Percentiles rank a stretch among this genome's conserved stretches.
phyloP scores from a whole-genome alignment of 1,140 invertebrate species.

The Psilanteris sp. region DNA sequence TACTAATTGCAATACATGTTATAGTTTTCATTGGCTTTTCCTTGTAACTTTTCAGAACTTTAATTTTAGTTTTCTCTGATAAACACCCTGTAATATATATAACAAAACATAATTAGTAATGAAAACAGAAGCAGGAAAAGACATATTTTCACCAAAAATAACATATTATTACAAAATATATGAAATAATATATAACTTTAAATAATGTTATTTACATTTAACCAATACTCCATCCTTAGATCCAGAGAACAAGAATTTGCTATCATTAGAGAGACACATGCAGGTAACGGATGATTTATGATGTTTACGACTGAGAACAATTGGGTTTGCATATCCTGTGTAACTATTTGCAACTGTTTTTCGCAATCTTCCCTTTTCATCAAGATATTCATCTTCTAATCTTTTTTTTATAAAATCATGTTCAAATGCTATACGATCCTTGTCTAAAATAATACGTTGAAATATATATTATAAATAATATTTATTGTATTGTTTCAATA shows the following conservation, averaged over 20 bases:
- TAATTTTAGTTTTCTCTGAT: constrained; percentile 80
- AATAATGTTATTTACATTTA: constrained; percentile 85
- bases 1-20: constrained; percentile 88
- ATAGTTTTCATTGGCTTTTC: constrained; percentile 79
- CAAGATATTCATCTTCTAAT: constrained; percentile 90
- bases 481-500: too few species aligned
- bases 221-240: constrained; percentile 93
- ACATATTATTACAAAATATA: too few species aligned
- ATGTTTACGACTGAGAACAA: constrained; percentile 84
- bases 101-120: too few species aligned
- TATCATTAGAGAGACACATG: constrained; percentile 88
- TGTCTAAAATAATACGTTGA: constrained; percentile 79
- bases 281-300: constrained; percentile 91
- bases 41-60: constrained; percentile 80
- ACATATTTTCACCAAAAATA: too few species aligned
- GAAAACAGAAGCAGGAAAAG: too few species aligned
- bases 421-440: constrained; percentile 84
- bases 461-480: neutral
- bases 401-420: constrained; percentile 85
- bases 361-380: constrained; percentile 89
- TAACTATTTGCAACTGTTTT: constrained; percentile 87
- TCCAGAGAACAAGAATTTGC: constrained; percentile 87
- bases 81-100: constrained; percentile 80
- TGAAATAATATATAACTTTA: too few species aligned
- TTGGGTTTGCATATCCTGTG: constrained; percentile 78